phyloP scores from a whole-genome alignment of 2,888 invertebrate genomes.

The Noctua comes region DNA sequence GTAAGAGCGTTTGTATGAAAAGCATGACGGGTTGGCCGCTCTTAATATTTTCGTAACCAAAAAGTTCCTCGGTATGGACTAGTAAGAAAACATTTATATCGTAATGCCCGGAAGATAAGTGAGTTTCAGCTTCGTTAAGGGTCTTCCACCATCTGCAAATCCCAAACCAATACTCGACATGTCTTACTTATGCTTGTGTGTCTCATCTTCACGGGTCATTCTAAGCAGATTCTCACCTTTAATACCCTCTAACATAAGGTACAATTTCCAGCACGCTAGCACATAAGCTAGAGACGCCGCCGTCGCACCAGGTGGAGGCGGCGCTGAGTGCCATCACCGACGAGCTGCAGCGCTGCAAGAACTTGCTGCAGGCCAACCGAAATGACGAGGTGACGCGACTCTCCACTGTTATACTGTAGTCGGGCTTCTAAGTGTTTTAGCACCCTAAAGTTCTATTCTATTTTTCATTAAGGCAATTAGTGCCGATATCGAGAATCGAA shows the following conservation, averaged over 20 bases:
- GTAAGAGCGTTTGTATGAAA: no score
- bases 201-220: neutral
- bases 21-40: no score
- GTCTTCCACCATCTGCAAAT: neutral
- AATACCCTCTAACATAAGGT: neutral
- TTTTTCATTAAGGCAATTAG: neutral
- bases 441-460: neutral
- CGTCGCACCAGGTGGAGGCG: constrained; percentile 73
- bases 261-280: constrained; percentile 6
- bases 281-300: constrained; percentile 12
- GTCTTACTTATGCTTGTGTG: neutral
- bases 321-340: constrained; percentile 75
- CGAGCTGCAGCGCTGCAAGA: constrained; percentile 78
- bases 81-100: neutral
- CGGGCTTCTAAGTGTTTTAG: neutral
- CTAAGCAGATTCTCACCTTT: neutral
- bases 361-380: constrained; percentile 69
- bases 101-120: neutral
- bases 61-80: no score
- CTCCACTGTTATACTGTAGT: constrained; percentile 7
- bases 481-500: neutral
- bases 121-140: neutral
- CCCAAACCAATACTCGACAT: neutral
- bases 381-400: constrained; percentile 58
- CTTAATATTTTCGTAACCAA: no score